Evolutionary conservation across 2,113 vertebrate species (phyloP).

Genomic region (Myotis brandtii): DNA sequence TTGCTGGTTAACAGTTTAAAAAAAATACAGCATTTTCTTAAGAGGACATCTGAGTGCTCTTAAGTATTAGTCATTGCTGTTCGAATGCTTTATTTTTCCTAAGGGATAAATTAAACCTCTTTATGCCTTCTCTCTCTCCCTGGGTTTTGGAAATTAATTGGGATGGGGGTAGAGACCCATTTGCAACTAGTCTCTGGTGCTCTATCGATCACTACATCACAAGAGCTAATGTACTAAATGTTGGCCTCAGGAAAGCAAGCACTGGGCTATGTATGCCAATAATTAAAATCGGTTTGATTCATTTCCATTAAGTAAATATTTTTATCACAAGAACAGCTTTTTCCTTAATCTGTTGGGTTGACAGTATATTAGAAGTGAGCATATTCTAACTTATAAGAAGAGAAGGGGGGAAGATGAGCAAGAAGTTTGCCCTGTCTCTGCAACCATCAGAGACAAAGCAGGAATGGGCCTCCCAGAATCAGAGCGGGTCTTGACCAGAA

Average conservation of each 20-base stretch:
- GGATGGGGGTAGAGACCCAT: background rate
- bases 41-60: background rate
- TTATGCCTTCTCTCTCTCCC: background rate
- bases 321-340: background rate
- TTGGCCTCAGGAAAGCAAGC: background rate
- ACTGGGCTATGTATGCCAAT: background rate
- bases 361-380: background rate
- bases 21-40: background rate
- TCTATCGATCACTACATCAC: background rate
- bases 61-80: background rate
- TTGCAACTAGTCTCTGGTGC: background rate
- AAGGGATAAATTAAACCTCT: background rate
- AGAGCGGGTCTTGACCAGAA: background rate
- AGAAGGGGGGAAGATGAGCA: background rate
- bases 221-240: background rate
- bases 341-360: background rate
- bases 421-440: background rate
- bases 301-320: background rate
- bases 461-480: background rate
- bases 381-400: background rate
- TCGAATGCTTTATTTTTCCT: conserved; percentile 15
- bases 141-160: conserved; percentile 12
- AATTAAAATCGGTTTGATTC: background rate
- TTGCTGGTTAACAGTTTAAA: conserved; percentile 22
- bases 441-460: background rate